Evolutionary conservation across 2,113 vertebrate genomes (phyloP), one percentile per base, ranked within the genome.

Genomic region (Oostethus manadensis): DNA sequence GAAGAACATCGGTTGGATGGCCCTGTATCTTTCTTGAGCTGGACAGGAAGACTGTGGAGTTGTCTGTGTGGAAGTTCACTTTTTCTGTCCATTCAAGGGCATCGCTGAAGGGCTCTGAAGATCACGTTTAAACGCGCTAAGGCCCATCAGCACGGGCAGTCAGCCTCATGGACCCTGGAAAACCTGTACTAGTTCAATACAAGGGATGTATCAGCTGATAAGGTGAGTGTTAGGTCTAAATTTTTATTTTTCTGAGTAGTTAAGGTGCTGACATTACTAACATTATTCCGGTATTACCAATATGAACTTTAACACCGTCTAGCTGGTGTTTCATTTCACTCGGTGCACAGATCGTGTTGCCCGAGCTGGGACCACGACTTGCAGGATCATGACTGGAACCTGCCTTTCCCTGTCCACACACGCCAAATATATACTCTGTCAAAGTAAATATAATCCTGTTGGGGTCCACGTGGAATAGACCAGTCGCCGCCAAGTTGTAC

Each of bases 1-100:
- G 73, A 68, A 71, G 73, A 83, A 47, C 73, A 8, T 58, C 45
- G 16, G 16, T 10, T 1, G 21, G 49, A 18, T 13, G 56, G 74
- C 62, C 71, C 71, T 68, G 69, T 63, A 70, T 71, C 56, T 55
- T 48, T 74, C 14, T 17, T 14, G 50, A 58, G 65, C 35, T 50
- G 40, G 26, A 22, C 51, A 53, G 56, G 60, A 64, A 68, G 49
- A 47, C 47, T 2, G 62, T 17, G 53, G 51, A 53, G 69, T 54
- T 56, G 26, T 56, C 8, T 8, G 62, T 10, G 71, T 60, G 70
- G 56, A 79, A 73, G 59, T 68, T 66, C 51, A 46, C 65, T 78
- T 85, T 86, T 81, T 75, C 73, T 78, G 42, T 68, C 85, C 80
- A 81, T 86, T 89, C 84, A 89, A 87, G 88, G 87, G 68, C 85